These are phyloP conservation scores for Anolis apletophallus DNA, from an alignment of 2,797 vertebrate species.

Conservation along the genomic window DNA sequence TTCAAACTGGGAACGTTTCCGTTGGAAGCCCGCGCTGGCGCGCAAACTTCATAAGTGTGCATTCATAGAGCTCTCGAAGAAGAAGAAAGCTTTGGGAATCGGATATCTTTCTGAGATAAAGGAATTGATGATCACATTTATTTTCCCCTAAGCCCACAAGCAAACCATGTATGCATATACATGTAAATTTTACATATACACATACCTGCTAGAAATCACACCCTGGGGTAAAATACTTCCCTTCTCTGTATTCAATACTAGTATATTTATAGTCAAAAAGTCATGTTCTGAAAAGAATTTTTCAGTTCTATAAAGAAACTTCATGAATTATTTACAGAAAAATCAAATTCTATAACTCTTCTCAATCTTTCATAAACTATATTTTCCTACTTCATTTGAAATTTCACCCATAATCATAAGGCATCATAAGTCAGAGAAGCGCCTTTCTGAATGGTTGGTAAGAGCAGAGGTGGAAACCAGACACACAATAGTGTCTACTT, in stretches of 20 bases:
- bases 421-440: constrained; percentile 54
- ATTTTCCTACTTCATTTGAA: constrained; percentile 70
- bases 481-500: constrained; percentile 37
- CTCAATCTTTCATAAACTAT: constrained; percentile 70
- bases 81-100: not conserved
- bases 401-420: constrained; percentile 62
- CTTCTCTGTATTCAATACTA: constrained; percentile 52
- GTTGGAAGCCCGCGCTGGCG: no score
- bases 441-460: constrained; percentile 61
- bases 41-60: no score
- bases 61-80: no score
- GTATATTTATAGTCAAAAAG: constrained; percentile 51
- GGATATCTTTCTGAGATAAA: not conserved
- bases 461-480: constrained; percentile 48
- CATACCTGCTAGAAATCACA: constrained; percentile 30
- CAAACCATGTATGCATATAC: not conserved
- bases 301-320: constrained; percentile 38
- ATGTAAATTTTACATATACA: not conserved
- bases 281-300: constrained; percentile 46
- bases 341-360: constrained; percentile 68
- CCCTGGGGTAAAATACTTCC: constrained; percentile 41
- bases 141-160: not conserved
- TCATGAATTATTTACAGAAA: constrained; percentile 71
- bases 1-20: no score
- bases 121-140: not conserved